A percentile compares a stretch with the other conserved stretches of the same genome.
Conservation (phyloP, 2,888 invertebrate genomes). For the Heliconius cydno region DNA sequence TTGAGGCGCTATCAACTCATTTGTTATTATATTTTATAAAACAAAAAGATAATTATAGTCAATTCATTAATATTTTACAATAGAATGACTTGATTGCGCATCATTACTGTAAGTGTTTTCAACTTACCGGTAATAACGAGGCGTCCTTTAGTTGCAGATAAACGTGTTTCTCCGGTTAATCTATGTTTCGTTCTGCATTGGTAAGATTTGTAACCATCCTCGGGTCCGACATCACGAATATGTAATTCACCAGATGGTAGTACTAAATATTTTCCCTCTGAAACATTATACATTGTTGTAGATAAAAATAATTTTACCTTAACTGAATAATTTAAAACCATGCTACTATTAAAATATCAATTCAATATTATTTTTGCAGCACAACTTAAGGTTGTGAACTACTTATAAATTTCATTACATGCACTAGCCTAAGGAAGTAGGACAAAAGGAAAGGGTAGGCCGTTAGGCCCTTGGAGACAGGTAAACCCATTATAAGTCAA, state of each 20-base stretch:
- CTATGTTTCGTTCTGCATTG: conserved; percentile 97
- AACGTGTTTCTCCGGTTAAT: conserved; percentile 94
- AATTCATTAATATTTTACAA: background rate
- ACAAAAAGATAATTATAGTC: background rate
- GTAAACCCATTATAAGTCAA: conserved; percentile 64
- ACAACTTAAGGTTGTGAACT: conserved; percentile 73
- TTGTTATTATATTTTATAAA: background rate
- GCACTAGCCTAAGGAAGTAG: conserved; percentile 84
- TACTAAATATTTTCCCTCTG: conserved; percentile 97
- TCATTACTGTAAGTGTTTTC: conserved; percentile 29
- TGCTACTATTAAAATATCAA: conserved; percentile 29
- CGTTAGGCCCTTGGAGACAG: conserved; percentile 83
- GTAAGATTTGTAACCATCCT: conserved; percentile 96
- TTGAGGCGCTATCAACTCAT: conserved; percentile 11
- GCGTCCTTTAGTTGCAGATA: conserved; percentile 96
- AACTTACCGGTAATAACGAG: conserved; percentile 96
- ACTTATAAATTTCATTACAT: conserved; percentile 76
- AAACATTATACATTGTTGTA: conserved; percentile 48
- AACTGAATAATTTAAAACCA: conserved; percentile 38
- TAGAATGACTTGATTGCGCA: conserved; percentile 50
- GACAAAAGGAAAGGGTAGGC: conserved; percentile 81
- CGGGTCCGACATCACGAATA: conserved; percentile 96
- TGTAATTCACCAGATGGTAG: conserved; percentile 97
- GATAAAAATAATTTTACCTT: conserved; percentile 8
- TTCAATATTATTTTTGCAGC: conserved; percentile 48